Evolutionary conservation across 2,113 vertebrate species (phyloP).

Genomic region (Scomber japonicus): DNA sequence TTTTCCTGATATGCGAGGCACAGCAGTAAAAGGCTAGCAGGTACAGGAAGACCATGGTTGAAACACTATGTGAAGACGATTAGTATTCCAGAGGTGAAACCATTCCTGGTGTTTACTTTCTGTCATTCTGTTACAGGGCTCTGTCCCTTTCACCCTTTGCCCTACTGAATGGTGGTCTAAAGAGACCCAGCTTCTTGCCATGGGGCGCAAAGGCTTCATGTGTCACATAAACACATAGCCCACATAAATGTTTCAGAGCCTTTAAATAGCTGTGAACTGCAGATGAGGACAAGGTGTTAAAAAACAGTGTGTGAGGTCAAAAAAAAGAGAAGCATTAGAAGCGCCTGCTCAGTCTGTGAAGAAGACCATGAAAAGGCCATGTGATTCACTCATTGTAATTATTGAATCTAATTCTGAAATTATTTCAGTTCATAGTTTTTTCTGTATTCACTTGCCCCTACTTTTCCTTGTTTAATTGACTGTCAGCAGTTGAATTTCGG

Average conservation of each 20-base stretch:
- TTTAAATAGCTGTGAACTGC: constrained; percentile 13
- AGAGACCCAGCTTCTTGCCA: neutral
- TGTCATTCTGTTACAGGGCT: constrained; percentile 15
- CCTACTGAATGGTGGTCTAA: constrained; percentile 4
- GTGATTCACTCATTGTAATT: neutral
- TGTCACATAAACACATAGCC: neutral
- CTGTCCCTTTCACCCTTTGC: neutral
- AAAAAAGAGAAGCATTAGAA: constrained; percentile 11
- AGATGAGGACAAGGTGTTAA: constrained; percentile 5
- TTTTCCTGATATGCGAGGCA: constrained; percentile 17
- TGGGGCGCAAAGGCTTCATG: neutral
- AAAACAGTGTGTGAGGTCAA: neutral
- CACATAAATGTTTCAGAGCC: constrained; percentile 19
- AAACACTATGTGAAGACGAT: constrained; percentile 35
- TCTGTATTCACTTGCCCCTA: neutral
- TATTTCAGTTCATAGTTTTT: neutral
- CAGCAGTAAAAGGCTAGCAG: constrained; percentile 18
- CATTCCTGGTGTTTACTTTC: constrained; percentile 27
- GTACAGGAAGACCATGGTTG: constrained; percentile 32
- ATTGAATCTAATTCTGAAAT: constrained; percentile 1
- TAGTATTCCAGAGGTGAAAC: constrained; percentile 30
- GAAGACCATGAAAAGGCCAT: constrained; percentile 17
- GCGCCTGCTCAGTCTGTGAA: neutral
- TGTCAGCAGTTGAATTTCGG: neutral
- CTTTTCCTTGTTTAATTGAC: neutral